Evolutionary conservation across 2,113 vertebrate genomes (phyloP).

Genomic region (Phrynosoma platyrhinos): DNA sequence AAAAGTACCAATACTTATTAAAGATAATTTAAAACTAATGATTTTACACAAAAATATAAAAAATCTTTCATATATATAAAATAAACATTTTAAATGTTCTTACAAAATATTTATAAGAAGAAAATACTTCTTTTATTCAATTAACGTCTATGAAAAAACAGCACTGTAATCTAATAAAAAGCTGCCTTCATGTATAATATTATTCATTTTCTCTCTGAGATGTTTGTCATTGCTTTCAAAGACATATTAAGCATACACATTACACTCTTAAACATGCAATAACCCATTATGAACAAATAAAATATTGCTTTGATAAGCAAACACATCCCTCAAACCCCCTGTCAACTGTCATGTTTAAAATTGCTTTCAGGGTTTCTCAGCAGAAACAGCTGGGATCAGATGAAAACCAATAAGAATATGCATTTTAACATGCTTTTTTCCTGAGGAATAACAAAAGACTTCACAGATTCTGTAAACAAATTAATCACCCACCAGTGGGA

Average conservation of each 20-base stretch:
- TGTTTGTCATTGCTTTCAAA: not conserved
- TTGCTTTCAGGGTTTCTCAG: slow-evolving; percentile 51
- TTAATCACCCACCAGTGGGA: slow-evolving; percentile 46
- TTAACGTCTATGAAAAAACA: not conserved
- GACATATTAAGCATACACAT: not conserved
- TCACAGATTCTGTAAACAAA: slow-evolving; percentile 55
- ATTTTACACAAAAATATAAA: not conserved
- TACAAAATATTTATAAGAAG: no score
- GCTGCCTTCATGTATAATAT: not conserved
- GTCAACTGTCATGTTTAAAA: slow-evolving; percentile 59
- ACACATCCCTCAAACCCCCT: not conserved
- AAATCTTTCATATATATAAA: no score
- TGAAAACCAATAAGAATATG: slow-evolving; percentile 4
- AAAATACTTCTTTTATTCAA: no score
- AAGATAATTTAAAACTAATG: not conserved
- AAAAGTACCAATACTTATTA: not conserved
- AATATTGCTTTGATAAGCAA: not conserved
- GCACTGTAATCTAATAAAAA: not conserved
- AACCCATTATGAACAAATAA: slow-evolving; percentile 44
- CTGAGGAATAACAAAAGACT: slow-evolving; percentile 42
- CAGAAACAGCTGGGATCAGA: slow-evolving; percentile 4
- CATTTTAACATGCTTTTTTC: slow-evolving; percentile 46
- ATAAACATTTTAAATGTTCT: no score
- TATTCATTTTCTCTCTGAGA: not conserved
- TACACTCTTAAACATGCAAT: not conserved